Conservation (phyloP, 2,888 invertebrate genomes). For the Junonia oenone region DNA sequence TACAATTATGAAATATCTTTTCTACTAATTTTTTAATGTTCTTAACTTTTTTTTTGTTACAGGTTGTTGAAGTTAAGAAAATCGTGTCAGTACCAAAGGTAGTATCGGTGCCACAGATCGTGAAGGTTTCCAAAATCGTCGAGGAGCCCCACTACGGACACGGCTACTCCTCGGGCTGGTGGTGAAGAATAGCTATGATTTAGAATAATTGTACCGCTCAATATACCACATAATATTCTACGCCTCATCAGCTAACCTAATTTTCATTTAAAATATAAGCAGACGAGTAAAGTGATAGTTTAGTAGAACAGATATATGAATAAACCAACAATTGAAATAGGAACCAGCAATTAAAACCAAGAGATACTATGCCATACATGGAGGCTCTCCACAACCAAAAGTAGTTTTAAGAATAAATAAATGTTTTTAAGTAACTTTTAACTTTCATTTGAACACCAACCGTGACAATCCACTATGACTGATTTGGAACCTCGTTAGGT, state of each 20-base stretch:
- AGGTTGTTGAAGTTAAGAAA: constrained; percentile 44
- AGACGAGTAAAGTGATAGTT: background rate
- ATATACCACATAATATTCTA: background rate
- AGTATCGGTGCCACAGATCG: constrained; percentile 45
- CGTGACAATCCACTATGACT: too few species aligned
- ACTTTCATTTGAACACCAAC: constrained; percentile 5
- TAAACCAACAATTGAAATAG: background rate
- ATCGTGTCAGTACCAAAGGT: constrained; percentile 48
- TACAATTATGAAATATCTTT: too few species aligned
- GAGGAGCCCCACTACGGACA: constrained; percentile 36
- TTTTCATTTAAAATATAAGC: background rate
- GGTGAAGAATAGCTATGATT: constrained; percentile 34
- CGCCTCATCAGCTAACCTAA: background rate
- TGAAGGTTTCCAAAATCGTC: constrained; percentile 42
- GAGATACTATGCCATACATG: background rate
- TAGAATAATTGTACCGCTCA: constrained; percentile 5
- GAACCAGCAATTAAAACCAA: background rate
- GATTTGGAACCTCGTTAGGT: too few species aligned
- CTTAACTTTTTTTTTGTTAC: constrained; percentile 5
- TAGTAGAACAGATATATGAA: background rate
- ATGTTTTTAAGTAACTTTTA: constrained; percentile 7
- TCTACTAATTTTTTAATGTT: too few species aligned
- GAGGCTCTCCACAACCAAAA: constrained; percentile 30
- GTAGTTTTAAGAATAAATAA: constrained; percentile 25
- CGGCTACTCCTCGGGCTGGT: constrained; percentile 41